These are phyloP conservation scores for Saccostrea echinata DNA, from an alignment of 1,140 invertebrate species.

Conservation along the genomic window DNA sequence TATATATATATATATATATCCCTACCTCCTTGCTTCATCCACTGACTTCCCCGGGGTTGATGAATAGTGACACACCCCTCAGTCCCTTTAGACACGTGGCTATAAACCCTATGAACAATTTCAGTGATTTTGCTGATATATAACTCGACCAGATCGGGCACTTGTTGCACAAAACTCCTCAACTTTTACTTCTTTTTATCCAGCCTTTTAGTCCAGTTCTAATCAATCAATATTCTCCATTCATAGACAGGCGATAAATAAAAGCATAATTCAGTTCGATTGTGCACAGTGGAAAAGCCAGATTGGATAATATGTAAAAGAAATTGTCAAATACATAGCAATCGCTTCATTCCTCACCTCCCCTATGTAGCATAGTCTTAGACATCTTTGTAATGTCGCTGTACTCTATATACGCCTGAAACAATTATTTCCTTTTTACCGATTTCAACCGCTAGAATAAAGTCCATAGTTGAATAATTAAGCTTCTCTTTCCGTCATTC, in stretches of 20 bases:
- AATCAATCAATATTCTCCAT: conserved; percentile 42
- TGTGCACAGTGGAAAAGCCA: conserved; percentile 34
- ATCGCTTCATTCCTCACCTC: neutral
- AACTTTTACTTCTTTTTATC: neutral
- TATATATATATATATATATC: too few species aligned
- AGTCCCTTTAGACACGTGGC: neutral
- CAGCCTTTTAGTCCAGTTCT: neutral
- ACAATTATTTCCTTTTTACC: neutral
- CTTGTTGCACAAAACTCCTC: conserved; percentile 26
- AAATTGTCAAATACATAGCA: conserved; percentile 23
- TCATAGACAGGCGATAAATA: conserved; percentile 43
- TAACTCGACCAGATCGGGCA: conserved; percentile 9
- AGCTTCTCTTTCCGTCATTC: neutral
- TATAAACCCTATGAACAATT: neutral
- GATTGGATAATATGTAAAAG: conserved; percentile 45
- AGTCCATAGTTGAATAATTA: neutral
- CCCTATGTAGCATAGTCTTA: neutral
- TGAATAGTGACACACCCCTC: neutral
- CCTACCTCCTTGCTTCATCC: neutral
- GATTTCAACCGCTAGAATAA: neutral
- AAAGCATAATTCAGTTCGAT: conserved; percentile 43
- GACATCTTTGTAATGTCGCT: too few species aligned
- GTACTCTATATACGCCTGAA: too few species aligned
- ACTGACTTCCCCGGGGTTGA: neutral
- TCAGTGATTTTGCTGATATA: neutral